Base-by-base conservation (phyloP, 2,797 vertebrate genomes). In the Hydrocynus forskahlii region DNA sequence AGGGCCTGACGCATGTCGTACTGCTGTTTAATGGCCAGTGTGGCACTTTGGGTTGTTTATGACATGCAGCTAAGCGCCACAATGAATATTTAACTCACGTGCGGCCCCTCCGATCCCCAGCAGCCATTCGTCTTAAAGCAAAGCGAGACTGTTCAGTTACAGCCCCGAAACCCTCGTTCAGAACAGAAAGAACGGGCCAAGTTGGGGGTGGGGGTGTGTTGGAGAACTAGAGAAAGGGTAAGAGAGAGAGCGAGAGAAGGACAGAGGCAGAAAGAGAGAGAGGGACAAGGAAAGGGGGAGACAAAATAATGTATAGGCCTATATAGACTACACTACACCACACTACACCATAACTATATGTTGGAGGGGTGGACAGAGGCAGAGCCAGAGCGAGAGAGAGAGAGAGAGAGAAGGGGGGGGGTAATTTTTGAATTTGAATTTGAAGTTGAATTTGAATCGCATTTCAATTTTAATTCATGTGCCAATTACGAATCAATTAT, bases 81-180 rank as follows among this genome's bases (percentile, higher is more conserved):
- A 66, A 79, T 87, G 83, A 83, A 85, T 85, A 85, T 85, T 87
- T 85, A 81, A 83, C 86, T 74, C 70, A 7, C 69, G 2, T 23
- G 25, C 7, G 35, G 12, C 25, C 69, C 38, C 25, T 50, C 45
- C 21, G 60, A 63, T 62, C 73, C 52, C 64, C 67, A 71, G 60
- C 59, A 67, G 40, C 19, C 71, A 69, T 84, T 82, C 78, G 78
- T 84, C 75, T 86, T 83, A n/a, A n/a, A 81, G 76, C 76, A 40
- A 54, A 79, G 72, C n/a, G 13, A 45, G 54, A 71, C 57, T 45
- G 78, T 68, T 79, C 70, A 48, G 77, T 79, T 78, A 72, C 75
- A 59, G 52, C 50, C 74, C 78, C 48, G 14, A 70, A 74, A 38
- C 70, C 64, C n/a, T 21, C 63, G 5, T 16, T 71, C 69, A 62